Evolutionary conservation across 1,140 invertebrate species (phyloP).

Genomic region (Leptinotarsa defecta): DNA sequence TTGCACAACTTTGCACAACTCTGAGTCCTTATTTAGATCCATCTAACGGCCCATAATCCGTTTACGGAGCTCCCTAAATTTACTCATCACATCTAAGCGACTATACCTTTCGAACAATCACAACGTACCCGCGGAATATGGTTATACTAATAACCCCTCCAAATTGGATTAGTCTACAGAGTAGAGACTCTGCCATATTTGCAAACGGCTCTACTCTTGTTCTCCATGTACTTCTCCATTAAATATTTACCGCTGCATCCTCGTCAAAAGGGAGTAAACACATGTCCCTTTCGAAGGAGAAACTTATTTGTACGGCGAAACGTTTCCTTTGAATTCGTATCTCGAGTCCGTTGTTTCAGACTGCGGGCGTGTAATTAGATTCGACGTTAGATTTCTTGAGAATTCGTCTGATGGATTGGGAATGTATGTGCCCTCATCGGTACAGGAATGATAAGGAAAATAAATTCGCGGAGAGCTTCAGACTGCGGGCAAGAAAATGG

Average conservation of each 20-base stretch:
- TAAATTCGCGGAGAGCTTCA: too few relatives aligned
- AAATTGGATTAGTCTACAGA: background rate
- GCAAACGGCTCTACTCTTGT: background rate
- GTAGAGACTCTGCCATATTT: background rate
- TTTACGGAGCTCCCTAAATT: background rate
- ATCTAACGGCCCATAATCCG: background rate
- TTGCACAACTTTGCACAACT: too few relatives aligned
- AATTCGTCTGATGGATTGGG: too few relatives aligned
- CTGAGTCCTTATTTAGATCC: background rate
- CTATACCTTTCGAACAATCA: background rate
- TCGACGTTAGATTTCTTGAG: too few relatives aligned
- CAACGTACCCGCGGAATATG: slow-evolving; percentile 2
- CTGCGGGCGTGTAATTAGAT: too few relatives aligned
- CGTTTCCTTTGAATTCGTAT: too few relatives aligned
- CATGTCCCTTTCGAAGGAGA: background rate
- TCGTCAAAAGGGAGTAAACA: slow-evolving; percentile 2
- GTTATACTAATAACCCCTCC: background rate
- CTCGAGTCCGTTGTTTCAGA: too few relatives aligned
- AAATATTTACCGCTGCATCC: background rate
- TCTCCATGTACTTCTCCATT: background rate
- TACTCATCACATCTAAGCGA: background rate
- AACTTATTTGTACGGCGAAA: too few relatives aligned
- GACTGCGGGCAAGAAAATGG: too few relatives aligned
- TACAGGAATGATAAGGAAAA: too few relatives aligned
- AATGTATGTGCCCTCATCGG: too few relatives aligned